Conservation (phyloP, 2,888 invertebrate genomes). For the Cryptophagus acutangulus region DNA sequence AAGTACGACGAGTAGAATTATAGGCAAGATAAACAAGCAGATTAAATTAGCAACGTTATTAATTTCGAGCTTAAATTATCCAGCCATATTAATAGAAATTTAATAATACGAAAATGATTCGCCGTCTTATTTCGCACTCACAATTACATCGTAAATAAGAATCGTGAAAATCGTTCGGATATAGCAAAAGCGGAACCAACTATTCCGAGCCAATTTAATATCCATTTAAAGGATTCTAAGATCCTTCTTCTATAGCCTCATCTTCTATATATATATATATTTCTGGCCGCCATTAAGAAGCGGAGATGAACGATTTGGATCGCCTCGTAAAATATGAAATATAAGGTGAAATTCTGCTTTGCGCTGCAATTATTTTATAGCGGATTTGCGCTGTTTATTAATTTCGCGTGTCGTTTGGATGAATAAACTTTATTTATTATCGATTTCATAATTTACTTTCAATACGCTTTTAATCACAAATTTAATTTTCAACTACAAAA, state of each 20-base stretch:
- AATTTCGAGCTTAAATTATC: constrained; percentile 9
- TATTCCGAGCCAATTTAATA: constrained; percentile 39
- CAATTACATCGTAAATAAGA: constrained; percentile 29
- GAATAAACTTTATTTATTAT: no score
- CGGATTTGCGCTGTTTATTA: constrained; percentile 29
- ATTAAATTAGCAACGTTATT: not conserved
- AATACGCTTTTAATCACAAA: no score
- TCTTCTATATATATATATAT: constrained; percentile 6
- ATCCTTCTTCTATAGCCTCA: constrained; percentile 18
- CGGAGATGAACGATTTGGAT: constrained; percentile 11
- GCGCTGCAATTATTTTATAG: constrained; percentile 26
- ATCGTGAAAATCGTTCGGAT: constrained; percentile 31
- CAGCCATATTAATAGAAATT: constrained; percentile 21
- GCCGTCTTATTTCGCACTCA: no score
- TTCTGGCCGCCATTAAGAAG: constrained; percentile 2
- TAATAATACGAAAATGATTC: constrained; percentile 20
- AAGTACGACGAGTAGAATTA: no score
- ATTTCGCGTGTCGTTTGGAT: no score
- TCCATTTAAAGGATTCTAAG: constrained; percentile 31
- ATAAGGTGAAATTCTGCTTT: constrained; percentile 18
- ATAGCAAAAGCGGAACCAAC: constrained; percentile 31
- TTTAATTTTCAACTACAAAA: no score
- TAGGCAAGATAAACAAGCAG: no score
- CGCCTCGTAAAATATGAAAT: constrained; percentile 20
- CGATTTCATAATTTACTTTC: no score